These are phyloP conservation scores for Ylistrum balloti DNA, from an alignment of 1,140 invertebrate species.

Conservation along the genomic window DNA sequence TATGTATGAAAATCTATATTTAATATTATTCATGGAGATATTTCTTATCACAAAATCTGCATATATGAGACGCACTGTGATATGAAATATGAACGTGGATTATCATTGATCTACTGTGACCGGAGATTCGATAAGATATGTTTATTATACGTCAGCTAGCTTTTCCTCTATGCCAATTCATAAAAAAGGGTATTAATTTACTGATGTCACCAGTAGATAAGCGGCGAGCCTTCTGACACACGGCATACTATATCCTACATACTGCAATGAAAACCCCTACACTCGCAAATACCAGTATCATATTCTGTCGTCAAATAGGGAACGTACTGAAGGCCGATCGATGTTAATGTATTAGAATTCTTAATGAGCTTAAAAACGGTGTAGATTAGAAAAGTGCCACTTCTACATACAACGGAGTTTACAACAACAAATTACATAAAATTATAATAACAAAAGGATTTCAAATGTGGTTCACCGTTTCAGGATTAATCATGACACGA, in stretches of 20 bases:
- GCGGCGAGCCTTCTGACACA: conserved; percentile 12
- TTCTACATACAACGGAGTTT: too few relatives aligned
- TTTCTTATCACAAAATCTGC: conserved; percentile 10
- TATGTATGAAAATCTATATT: conserved; percentile 40
- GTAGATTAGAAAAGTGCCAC: background rate
- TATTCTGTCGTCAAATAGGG: background rate
- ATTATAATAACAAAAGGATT: too few relatives aligned
- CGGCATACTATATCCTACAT: conserved; percentile 27
- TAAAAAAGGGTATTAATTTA: conserved; percentile 36
- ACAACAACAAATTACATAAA: too few relatives aligned
- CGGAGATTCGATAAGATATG: conserved; percentile 38
- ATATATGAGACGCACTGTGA: background rate
- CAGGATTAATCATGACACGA: too few relatives aligned
- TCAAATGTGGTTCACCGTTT: too few relatives aligned
- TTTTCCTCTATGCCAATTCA: conserved; percentile 33
- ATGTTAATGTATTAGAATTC: background rate
- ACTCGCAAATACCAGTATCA: conserved; percentile 33
- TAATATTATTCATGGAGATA: conserved; percentile 30
- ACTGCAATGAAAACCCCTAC: conserved; percentile 11
- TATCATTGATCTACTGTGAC: conserved; percentile 19
- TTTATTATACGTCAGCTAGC: conserved; percentile 26
- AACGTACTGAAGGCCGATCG: background rate
- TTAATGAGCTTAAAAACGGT: background rate
- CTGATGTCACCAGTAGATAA: conserved; percentile 5
- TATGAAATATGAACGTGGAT: conserved; percentile 39